Percentiles rank a stretch among this genome's conserved stretches.
Conservation (phyloP, 2,888 invertebrate species). For the Heliconius ismenius region DNA sequence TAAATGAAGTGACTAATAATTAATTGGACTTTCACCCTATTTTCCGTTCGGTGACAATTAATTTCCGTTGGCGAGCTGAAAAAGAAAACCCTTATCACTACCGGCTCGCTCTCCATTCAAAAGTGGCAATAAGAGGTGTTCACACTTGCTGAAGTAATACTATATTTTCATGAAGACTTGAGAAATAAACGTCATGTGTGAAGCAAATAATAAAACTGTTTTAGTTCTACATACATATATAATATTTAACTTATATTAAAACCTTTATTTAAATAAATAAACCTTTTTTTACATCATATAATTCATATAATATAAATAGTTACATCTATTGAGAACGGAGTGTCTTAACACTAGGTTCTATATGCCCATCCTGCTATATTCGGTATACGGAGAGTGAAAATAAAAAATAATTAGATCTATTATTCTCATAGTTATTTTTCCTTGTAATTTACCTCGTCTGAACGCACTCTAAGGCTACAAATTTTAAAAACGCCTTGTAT, state of each 20-base stretch:
- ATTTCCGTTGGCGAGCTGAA: constrained; percentile 76
- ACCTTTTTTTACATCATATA: no score
- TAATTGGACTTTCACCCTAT: constrained; percentile 82
- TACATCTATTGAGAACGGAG: no score
- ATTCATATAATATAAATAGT: no score
- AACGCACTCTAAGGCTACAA: constrained; percentile 1
- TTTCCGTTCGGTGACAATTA: constrained; percentile 82
- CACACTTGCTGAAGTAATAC: constrained; percentile 43
- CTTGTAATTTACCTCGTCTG: neutral
- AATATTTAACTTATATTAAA: neutral
- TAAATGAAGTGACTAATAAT: constrained; percentile 82
- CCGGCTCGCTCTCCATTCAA: constrained; percentile 66
- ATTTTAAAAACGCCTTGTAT: constrained; percentile 36
- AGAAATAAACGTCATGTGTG: neutral
- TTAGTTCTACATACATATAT: neutral
- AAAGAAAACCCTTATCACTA: constrained; percentile 79
- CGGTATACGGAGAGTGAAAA: no score
- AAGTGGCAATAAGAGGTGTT: constrained; percentile 68
- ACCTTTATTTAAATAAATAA: neutral
- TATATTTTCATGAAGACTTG: neutral
- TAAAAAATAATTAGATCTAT: neutral
- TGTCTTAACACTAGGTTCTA: no score
- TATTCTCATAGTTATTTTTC: neutral
- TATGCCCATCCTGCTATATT: no score
- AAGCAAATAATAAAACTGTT: no score